Base-by-base conservation (phyloP, 2,797 vertebrate species). In the Pogoniulus pusillus region DNA sequence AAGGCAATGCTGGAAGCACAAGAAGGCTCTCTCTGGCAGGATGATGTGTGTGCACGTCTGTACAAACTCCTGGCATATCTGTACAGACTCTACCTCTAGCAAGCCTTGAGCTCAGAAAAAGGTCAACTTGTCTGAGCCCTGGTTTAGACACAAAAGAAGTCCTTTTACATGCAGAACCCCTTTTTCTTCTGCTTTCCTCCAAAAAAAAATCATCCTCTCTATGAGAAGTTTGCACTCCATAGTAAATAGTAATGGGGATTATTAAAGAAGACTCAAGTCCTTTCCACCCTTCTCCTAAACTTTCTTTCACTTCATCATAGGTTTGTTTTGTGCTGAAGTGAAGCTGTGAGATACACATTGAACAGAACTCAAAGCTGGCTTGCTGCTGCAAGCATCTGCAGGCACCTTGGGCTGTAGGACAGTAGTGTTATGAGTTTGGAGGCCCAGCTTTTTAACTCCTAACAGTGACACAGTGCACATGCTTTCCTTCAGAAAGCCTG, bases 401-500 rank as follows among this genome's bases (percentile, higher is more conserved):
- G 90, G 88, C 93, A 96, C 90, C 93, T 92, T 87, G 93, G 74
- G 9, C 85, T 84, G 16, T 43, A 75, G 78, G 62, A 22, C 72
- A 75, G 84, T 57, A 81, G 88, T 87, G 87, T 76, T 62, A 76
- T 73, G 73, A 32, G 75, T 93, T 74, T 32, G 73, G 79, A 78
- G 73, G 37, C 81, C 78, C 86, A 87, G 82, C 88, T 91, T 93
- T 93, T 92, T 91, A 93, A 96, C 93, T 94, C 86, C 87, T 91
- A 92, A 90, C 92, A 92, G 88, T 80, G 83, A 77, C 91, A 89
- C 88, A 81, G 86, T 82, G 43, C 82, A 84, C 90, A 75, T 89
- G 90, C 79, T 60, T 92, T 66, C 86, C 87, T 93, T 95, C 75
- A 93, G 74, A 95, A 82, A 91, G 82, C 78, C 76, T 69, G 82